Conservation (phyloP, 2,888 invertebrate genomes). For the Pseudococcus jackbeardsleyi region DNA sequence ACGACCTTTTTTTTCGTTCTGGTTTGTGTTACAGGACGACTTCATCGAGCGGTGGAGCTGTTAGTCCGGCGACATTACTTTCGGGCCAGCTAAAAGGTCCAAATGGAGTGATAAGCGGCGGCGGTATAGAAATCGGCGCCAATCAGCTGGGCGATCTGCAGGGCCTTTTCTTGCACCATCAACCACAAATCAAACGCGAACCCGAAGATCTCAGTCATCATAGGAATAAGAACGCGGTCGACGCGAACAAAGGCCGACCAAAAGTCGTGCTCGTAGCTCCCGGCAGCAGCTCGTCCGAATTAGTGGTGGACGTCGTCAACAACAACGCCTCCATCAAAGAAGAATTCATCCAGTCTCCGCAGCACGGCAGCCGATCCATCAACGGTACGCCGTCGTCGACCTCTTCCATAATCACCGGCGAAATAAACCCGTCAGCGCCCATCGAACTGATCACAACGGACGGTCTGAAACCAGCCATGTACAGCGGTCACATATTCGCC, state of each 20-base stretch:
- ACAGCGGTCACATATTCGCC: slow-evolving; percentile 80
- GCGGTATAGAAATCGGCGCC: slow-evolving; percentile 73
- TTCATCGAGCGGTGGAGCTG: slow-evolving; percentile 67
- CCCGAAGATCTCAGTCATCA: slow-evolving; percentile 83
- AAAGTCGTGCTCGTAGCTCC: slow-evolving; percentile 72
- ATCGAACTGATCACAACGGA: slow-evolving; percentile 72
- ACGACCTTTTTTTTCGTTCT: not conserved
- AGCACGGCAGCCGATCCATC: slow-evolving; percentile 78
- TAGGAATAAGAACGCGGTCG: slow-evolving; percentile 54
- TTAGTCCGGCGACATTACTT: slow-evolving; percentile 66
- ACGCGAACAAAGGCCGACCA: slow-evolving; percentile 66
- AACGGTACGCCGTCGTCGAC: slow-evolving; percentile 79
- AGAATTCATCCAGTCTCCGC: slow-evolving; percentile 73
- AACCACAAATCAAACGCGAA: slow-evolving; percentile 80
- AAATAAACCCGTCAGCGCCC: slow-evolving; percentile 74
- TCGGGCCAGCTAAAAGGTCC: slow-evolving; percentile 77
- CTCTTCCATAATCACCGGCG: slow-evolving; percentile 75
- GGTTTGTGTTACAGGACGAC: slow-evolving; percentile 66
- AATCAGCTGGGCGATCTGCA: slow-evolving; percentile 72
- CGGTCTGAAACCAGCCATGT: slow-evolving; percentile 75
- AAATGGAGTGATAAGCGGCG: slow-evolving; percentile 80
- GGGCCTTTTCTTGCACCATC: slow-evolving; percentile 72
- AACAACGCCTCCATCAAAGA: slow-evolving; percentile 72
- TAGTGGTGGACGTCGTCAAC: slow-evolving; percentile 73
- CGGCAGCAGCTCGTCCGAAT: slow-evolving; percentile 69